Conservation (phyloP, 2,888 invertebrate species). For the Heliconius ethilla region DNA sequence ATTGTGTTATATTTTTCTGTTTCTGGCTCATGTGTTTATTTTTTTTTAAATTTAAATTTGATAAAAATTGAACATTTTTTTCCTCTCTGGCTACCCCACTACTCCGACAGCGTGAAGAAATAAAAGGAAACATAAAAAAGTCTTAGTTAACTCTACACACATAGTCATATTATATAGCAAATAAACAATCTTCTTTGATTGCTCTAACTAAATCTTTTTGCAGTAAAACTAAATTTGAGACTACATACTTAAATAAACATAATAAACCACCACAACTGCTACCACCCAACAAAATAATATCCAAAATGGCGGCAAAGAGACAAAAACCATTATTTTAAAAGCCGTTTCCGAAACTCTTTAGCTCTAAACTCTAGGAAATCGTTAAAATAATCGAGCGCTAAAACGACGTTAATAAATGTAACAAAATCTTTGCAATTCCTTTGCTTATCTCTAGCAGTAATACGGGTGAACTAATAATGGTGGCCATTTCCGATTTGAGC, state of each 20-base stretch:
- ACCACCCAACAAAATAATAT: background rate
- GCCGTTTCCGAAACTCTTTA: background rate
- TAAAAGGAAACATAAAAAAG: no score
- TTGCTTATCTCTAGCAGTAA: constrained; percentile 52
- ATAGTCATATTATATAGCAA: no score
- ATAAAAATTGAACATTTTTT: no score
- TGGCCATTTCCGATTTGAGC: constrained; percentile 65
- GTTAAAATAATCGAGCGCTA: constrained; percentile 41
- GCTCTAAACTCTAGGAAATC: constrained; percentile 32
- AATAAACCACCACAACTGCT: no score
- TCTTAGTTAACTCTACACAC: no score
- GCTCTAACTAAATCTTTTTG: background rate
- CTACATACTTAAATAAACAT: background rate
- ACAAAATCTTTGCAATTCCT: constrained; percentile 49
- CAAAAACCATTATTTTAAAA: constrained; percentile 34
- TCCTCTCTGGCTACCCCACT: no score
- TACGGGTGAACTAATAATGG: constrained; percentile 64
- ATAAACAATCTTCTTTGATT: no score
- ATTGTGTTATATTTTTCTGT: no score
- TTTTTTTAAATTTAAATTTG: no score
- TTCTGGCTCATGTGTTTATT: no score
- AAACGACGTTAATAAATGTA: constrained; percentile 46
- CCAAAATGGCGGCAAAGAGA: background rate
- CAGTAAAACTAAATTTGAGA: no score
- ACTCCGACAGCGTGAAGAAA: no score